Evolutionary conservation across 1,140 invertebrate species (phyloP), one percentile per base, ranked within the genome.

Genomic region (Papilio glaucus): DNA sequence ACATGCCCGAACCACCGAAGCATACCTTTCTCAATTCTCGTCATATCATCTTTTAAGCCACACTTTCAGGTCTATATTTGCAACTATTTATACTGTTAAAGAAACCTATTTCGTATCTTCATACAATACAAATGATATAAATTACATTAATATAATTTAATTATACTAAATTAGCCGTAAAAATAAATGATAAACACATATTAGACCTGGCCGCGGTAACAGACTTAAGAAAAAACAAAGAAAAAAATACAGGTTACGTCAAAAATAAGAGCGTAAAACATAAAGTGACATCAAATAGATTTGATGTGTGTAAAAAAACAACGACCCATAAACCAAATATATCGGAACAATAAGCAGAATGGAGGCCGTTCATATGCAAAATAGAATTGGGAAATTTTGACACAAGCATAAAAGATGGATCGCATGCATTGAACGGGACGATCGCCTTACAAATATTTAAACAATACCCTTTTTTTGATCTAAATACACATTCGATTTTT

Each of bases 391-490:
- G 80, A 81, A 77, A 72, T 68, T 68, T 85, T 82, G 83, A 85
- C 83, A 83, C 78, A 85, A 81, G 75, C 77, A 85, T 83, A 84
- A 84, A 85, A 85, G 85, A 85, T 84, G 75, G 84, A 86, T 85
- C 84, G 72, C n/a, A n/a, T 77, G 78, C 72, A 79, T 79, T 81
- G 79, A 80, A 83, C 79, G 80, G 80, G 80, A 77, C 76, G 74
- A 62, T 68, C 13, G 21, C 39, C 65, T 80, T 83, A 84, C 77
- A 88, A 83, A 84, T 86, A 81, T 82, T 84, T 84, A 82, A 85
- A 88, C 82, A 83, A 83, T 68, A 24, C 72, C 71, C 71, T 70
- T 78, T 78, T 76, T 79, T 78, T 76, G 75, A 85, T 79, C 74
- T 72, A 83, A 78, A 79, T 81, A 76, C 67, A 72, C 65, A 78